phyloP scores from a whole-genome alignment of 1,140 invertebrate genomes.

The Probaryconus sp. region DNA sequence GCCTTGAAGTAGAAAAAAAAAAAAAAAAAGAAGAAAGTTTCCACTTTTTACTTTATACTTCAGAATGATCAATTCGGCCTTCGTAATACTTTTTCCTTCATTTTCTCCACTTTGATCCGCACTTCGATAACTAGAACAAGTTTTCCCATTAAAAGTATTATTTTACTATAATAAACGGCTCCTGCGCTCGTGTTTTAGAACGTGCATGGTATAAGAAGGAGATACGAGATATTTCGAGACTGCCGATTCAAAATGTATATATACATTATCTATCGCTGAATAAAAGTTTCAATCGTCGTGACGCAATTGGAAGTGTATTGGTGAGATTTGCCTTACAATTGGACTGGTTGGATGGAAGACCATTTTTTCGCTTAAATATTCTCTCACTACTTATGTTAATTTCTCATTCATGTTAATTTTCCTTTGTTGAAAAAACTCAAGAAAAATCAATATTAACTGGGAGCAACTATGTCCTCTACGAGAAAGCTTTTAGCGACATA shows the following conservation, averaged over 20 bases:
- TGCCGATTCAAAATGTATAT: conserved; percentile 45
- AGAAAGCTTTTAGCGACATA: neutral
- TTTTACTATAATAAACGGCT: conserved; percentile 55
- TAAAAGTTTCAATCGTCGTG: conserved; percentile 47
- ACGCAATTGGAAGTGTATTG: neutral
- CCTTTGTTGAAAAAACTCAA: neutral
- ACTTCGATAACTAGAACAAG: conserved; percentile 60
- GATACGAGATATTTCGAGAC: conserved; percentile 35
- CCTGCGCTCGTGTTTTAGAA: conserved; percentile 23
- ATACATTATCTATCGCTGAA: conserved; percentile 27
- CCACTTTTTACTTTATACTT: conserved; percentile 28
- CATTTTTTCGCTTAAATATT: conserved; percentile 29
- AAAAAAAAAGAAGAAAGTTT: conserved; percentile 45
- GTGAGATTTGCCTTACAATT: conserved; percentile 5
- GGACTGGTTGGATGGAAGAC: conserved; percentile 10
- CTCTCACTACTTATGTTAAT: conserved; percentile 27
- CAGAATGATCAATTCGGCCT: conserved; percentile 47
- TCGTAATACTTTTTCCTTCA: conserved; percentile 44
- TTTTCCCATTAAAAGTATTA: conserved; percentile 66
- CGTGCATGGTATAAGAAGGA: conserved; percentile 37
- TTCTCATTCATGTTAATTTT: conserved; percentile 14
- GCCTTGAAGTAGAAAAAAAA: too few species aligned
- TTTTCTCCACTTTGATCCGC: conserved; percentile 52
- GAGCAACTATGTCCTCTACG: neutral
- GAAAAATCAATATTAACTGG: conserved; percentile 12